Conservation (phyloP, 2,113 vertebrate species). For the Brachyhypopomus occidentalis region DNA sequence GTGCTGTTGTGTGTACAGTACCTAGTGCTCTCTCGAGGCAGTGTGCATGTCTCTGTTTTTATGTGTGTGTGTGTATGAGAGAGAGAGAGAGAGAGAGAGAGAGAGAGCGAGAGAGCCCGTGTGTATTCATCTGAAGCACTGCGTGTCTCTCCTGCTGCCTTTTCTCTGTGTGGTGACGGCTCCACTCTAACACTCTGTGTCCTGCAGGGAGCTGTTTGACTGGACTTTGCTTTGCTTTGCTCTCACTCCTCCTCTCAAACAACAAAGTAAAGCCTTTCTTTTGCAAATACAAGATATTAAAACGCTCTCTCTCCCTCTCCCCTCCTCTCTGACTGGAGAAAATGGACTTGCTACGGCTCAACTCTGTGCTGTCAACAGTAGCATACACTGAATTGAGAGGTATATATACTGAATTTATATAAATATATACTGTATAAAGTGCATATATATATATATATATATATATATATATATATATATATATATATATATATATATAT, state of each 20-base stretch:
- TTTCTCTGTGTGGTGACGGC: conserved; percentile 43
- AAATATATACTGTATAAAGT: too few species aligned
- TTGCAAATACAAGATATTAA: conserved; percentile 52
- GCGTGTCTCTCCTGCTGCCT: conserved; percentile 5
- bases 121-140: conserved; percentile 7
- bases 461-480: too few species aligned
- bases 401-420: too few species aligned
- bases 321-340: conserved; percentile 74
- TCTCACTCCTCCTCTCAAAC: conserved; percentile 44
- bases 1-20: too few species aligned
- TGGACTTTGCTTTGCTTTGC: conserved; percentile 71
- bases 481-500: too few species aligned
- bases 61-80: conserved; percentile 34
- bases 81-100: conserved; percentile 33
- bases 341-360: conserved; percentile 89
- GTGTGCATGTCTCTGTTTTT: neutral
- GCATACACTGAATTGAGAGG: too few species aligned
- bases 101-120: conserved; percentile 21
- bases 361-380: conserved; percentile 93
- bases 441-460: too few species aligned
- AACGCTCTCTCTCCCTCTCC: conserved; percentile 58
- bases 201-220: conserved; percentile 72
- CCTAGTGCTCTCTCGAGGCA: too few species aligned
- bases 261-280: conserved; percentile 36
- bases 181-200: conserved; percentile 68